A percentile compares a stretch with the other conserved stretches of the same genome.
Evolutionary conservation across 2,888 invertebrate genomes (phyloP).

Genomic region (Neocrepidodera transversa): DNA sequence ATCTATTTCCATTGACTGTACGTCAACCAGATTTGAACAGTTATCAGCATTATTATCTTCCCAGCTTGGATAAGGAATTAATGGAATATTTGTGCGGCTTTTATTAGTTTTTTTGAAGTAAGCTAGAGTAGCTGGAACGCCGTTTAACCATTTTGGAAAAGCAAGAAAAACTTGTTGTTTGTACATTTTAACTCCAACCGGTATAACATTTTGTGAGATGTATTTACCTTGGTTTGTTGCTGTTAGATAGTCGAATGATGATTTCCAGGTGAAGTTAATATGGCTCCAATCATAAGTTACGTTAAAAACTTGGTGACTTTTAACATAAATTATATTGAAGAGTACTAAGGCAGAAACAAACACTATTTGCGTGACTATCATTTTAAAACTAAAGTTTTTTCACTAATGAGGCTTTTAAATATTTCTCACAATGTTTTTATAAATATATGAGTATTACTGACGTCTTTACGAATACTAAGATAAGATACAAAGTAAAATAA

Average conservation of each 20-base stretch:
- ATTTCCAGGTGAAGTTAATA: conserved; percentile 72
- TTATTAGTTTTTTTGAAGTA: conserved; percentile 46
- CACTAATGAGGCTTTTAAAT: too few relatives aligned
- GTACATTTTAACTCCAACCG: conserved; percentile 74
- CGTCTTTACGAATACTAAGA: too few relatives aligned
- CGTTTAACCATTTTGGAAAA: conserved; percentile 70
- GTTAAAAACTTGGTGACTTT: too few relatives aligned
- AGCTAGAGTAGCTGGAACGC: conserved; percentile 74
- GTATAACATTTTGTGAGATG: conserved; percentile 71
- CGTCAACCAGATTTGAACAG: conserved; percentile 73
- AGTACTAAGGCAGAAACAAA: too few relatives aligned
- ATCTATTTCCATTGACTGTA: conserved; percentile 78
- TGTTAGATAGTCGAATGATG: conserved; percentile 64
- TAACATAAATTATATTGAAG: too few relatives aligned
- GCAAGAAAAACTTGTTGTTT: conserved; percentile 71
- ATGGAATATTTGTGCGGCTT: conserved; percentile 63
- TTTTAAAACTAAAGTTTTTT: too few relatives aligned
- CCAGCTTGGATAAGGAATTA: conserved; percentile 77
- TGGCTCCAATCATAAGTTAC: conserved; percentile 66
- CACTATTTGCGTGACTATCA: too few relatives aligned
- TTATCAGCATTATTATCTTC: conserved; percentile 64
- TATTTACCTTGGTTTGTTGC: conserved; percentile 65
- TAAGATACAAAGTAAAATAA: too few relatives aligned
- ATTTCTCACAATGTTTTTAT: too few relatives aligned
- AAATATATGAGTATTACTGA: too few relatives aligned